Evolutionary conservation across 2,113 vertebrate species (phyloP), one percentile per base, ranked within the genome.

Genomic region (Xiphorhynchus elegans): DNA sequence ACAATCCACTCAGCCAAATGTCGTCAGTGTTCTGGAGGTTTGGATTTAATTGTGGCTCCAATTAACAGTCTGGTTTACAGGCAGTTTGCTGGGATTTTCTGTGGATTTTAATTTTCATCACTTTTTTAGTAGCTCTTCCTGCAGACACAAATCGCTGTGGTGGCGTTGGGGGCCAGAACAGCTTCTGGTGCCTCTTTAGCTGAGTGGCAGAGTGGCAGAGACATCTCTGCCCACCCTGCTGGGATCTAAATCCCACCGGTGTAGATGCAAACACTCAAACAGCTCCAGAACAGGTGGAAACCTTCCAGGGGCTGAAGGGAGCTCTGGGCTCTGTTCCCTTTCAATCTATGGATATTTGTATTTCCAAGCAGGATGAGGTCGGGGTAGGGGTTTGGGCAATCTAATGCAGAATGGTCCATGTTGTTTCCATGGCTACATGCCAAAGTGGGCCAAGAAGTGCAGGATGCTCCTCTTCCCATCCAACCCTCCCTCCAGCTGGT

Each of bases 1-100:
- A 91, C 74, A n/a, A 94, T 37, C 90, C 81, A 35, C 95, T 95
- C 63, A 97, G 95, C 87, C 95, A 95, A 97, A 90, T 21, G 47
- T 37, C 63, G 47, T 44, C 95, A 94, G 52, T 8, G 44, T 93
- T 96, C 88, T 53, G 11, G 93, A 95, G 76, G 87, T 80, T 67
- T 80, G 73, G 93, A 87, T 95, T 97, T 97, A 88, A 95, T 93
- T 83, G 80, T 73, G 50, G 81, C 85, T 66, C 79, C 89, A 87
- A 83, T 97, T 89, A 96, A 97, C 87, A 75, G 79, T 25, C 83
- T 24, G 0, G 18, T 68, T 67, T 93, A 53, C 64, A 91, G 93
- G 92, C 92, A 76, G n/a, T 76, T 95, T 87, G 59, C 63, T 77
- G 33, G 14, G 2, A 1, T 6, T 37, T 56, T 19, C 39, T 28